Evolutionary conservation across 2,888 invertebrate genomes (phyloP).

Genomic region (Geotrupes spiniger): DNA sequence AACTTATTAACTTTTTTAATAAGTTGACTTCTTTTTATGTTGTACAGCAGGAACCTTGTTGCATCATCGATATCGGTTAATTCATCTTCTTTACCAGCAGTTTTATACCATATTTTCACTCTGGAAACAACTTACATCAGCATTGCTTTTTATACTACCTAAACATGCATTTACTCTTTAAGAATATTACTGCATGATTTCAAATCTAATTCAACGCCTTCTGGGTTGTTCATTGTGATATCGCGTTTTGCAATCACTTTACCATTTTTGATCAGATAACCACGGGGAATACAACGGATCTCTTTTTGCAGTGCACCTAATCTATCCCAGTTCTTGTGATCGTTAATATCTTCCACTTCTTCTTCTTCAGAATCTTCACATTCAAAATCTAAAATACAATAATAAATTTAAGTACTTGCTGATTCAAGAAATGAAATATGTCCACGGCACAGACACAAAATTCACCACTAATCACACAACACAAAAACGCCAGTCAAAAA

Average conservation of each 20-base stretch:
- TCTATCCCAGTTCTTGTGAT: constrained; percentile 69
- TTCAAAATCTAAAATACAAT: constrained; percentile 38
- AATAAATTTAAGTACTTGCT: no score
- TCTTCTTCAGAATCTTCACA: constrained; percentile 54
- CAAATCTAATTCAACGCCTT: constrained; percentile 76
- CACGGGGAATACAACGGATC: constrained; percentile 68
- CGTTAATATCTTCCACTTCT: constrained; percentile 52
- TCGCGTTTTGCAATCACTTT: constrained; percentile 91
- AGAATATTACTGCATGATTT: constrained; percentile 78
- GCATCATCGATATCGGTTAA: constrained; percentile 84
- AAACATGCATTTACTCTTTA: constrained; percentile 52
- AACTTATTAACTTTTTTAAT: constrained; percentile 83
- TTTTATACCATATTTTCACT: constrained; percentile 60
- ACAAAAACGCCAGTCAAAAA: no score
- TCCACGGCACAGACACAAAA: no score
- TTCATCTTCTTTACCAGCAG: constrained; percentile 76
- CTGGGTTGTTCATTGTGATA: constrained; percentile 74
- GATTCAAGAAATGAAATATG: no score
- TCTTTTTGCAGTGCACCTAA: constrained; percentile 72
- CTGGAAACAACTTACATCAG: constrained; percentile 40
- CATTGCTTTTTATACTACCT: neutral
- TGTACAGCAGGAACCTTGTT: constrained; percentile 83
- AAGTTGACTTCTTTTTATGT: constrained; percentile 77
- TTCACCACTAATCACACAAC: no score
- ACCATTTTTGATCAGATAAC: constrained; percentile 65